These are phyloP conservation scores for Apteryx owenii DNA, from an alignment of 2,113 vertebrate genomes.

Conservation along the genomic window DNA sequence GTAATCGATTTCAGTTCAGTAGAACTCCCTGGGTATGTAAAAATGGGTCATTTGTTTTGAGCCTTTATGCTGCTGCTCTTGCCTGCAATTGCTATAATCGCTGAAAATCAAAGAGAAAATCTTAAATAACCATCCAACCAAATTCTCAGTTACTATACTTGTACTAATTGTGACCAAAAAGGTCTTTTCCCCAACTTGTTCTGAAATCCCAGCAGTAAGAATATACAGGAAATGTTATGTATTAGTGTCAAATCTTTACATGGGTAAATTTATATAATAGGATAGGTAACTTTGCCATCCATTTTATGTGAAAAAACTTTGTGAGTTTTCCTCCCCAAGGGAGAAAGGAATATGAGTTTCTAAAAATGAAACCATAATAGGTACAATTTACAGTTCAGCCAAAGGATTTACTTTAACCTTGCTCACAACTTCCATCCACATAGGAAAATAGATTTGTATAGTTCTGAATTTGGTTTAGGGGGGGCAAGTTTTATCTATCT, in stretches of 20 bases:
- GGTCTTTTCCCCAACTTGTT: neutral
- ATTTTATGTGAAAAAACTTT: neutral
- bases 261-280: neutral
- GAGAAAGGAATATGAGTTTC: neutral
- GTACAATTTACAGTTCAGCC: neutral
- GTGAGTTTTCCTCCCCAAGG: neutral
- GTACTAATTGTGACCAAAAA: neutral
- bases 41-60: neutral
- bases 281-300: neutral
- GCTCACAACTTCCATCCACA: neutral
- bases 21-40: neutral
- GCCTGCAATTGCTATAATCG: neutral
- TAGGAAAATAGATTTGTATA: neutral
- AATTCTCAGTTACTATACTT: neutral
- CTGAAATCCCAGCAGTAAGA: neutral
- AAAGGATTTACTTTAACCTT: neutral
- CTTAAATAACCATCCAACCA: neutral
- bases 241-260: neutral
- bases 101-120: neutral
- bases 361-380: neutral
- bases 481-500: neutral
- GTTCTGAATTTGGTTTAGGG: neutral
- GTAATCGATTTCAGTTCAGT: neutral
- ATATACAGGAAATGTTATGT: neutral
- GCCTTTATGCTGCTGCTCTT: neutral